Conservation (phyloP, 2,888 invertebrate species). For the Diplazon laetatorius region DNA sequence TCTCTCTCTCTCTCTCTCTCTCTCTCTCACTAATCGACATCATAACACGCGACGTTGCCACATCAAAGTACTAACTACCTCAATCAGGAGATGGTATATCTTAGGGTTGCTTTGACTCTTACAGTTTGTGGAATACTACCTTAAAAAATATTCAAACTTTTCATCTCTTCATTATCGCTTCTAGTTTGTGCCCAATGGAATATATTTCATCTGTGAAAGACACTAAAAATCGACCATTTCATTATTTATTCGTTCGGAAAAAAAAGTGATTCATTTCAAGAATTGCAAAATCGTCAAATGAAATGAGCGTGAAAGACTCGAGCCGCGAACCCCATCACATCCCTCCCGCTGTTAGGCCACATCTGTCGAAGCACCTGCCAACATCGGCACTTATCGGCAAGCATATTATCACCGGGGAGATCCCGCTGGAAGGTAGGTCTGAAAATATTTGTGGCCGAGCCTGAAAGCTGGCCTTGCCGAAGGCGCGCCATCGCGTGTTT, state of each 20-base stretch:
- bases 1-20: no score
- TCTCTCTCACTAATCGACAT: no score
- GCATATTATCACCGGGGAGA: conserved; percentile 35
- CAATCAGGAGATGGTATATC: no score
- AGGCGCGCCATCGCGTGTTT: conserved; percentile 57
- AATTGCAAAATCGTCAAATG: conserved; percentile 19
- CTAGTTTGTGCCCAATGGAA: no score
- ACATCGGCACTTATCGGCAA: conserved; percentile 33
- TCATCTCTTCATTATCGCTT: no score
- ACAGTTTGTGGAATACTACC: no score
- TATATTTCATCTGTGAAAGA: not conserved
- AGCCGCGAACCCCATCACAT: conserved; percentile 41
- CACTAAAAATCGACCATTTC: not conserved
- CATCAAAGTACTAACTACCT: no score
- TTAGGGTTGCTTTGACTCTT: no score
- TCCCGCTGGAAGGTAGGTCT: conserved; percentile 45
- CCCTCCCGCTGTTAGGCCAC: conserved; percentile 49
- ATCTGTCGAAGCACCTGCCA: conserved; percentile 64
- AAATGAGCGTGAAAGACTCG: conserved; percentile 34
- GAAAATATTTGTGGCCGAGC: conserved; percentile 33
- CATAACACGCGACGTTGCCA: no score
- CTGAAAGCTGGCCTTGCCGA: conserved; percentile 57
- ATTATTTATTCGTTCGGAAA: not conserved
- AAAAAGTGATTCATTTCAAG: conserved; percentile 28
- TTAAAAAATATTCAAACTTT: not conserved